Base-by-base conservation (phyloP, 2,888 invertebrate genomes). In the Ochropleura plecta region DNA sequence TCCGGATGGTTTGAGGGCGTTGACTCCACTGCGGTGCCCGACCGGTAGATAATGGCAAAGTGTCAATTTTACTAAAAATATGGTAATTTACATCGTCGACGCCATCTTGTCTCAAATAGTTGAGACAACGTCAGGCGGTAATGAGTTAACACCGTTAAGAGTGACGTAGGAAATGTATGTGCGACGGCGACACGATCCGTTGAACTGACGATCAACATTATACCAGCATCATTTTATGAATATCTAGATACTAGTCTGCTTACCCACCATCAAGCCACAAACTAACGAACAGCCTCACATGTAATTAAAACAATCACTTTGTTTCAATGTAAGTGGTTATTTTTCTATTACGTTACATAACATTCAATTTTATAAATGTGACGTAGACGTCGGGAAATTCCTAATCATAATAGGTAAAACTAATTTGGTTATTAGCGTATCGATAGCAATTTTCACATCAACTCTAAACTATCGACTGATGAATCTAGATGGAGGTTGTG, bases 1-100 rank as follows among this genome's bases (percentile, higher is more conserved):
- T 96, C 94, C 96, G 96, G 96, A 96, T 96, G 96, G 95, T 95
- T 95, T 91, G 93, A 92, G 96, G 94, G 88, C 96, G 93, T 92
- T 95, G 96, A 95, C 95, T 94, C 86, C 71, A 83, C 90, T 92
- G 92, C 92, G 92, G 93, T 93, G 94, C 94, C 93, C 95, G 93
- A 93, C 93, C 92, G 93, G 93, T 93, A 91, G 90, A 91, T 93
- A 94, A 94, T 95, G 90, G 92, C 88, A 89, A 94, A 95, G 94
- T 96, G 96, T 95, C 94, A 95, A 94, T 94, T 95, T 95, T 93
- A 94, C 93, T 94, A 92, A 94, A 95, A 95, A 95, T 94, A 95
- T 95, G 94, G 93, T 95, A 94, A 95, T 95, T 94, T 94, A 91
- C 92, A 89, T 30, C 30, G 81, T 83, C 86, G 87, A 89, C 82